Conservation (phyloP, 2,797 vertebrate species). For the Miichthys miiuy region DNA sequence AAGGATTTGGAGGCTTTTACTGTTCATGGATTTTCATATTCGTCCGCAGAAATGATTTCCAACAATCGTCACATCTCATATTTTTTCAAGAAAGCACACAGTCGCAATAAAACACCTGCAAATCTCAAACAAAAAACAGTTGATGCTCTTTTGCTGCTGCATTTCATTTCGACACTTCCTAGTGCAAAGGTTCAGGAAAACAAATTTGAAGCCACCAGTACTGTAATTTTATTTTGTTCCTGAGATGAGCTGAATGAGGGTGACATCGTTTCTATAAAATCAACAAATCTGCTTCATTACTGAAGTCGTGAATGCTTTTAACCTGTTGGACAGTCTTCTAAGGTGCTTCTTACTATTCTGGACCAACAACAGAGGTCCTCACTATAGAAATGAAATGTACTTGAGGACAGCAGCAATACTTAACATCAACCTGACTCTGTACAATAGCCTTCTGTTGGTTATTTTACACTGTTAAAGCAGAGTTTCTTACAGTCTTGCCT, state of each 20-base stretch:
- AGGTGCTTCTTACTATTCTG: not conserved
- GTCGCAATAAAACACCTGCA: conserved; percentile 11
- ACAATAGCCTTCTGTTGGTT: conserved; percentile 6
- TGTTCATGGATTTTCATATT: conserved; percentile 36
- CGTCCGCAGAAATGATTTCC: not conserved
- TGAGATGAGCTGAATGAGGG: not conserved
- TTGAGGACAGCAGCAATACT: conserved; percentile 3
- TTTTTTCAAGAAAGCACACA: not conserved
- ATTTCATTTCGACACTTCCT: not conserved
- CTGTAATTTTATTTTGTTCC: not conserved
- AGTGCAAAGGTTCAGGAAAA: not conserved
- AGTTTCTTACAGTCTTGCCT: not conserved
- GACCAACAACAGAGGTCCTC: not conserved
- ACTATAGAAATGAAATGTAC: not conserved
- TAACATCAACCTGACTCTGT: conserved; percentile 8
- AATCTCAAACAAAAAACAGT: not conserved
- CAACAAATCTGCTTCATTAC: conserved; percentile 6
- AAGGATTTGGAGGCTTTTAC: conserved; percentile 12
- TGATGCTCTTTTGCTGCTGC: not conserved
- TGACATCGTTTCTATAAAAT: not conserved
- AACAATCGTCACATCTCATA: not conserved
- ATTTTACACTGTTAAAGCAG: conserved; percentile 3
- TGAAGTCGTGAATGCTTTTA: conserved; percentile 19
- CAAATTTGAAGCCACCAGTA: not conserved
- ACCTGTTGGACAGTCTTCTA: not conserved